Base-by-base conservation (phyloP, 2,888 invertebrate species). In the Leptothorax acervorum region DNA sequence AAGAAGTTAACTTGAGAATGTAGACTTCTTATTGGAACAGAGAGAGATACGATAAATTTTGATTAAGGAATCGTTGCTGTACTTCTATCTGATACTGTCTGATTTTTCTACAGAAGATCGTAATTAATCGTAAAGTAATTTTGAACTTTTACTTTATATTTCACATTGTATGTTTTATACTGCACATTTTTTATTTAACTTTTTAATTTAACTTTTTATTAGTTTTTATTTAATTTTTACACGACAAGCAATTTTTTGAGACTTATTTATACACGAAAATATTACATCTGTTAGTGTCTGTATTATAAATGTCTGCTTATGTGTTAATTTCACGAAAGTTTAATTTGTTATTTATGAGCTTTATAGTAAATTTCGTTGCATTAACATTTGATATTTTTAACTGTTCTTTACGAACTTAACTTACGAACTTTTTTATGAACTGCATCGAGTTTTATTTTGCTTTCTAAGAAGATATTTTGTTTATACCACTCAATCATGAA, bases 1-100 rank as follows among this genome's bases (percentile, higher is more conserved):
- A 55, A 78, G 31, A 45, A n/a, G 6, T 42, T 45, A n/a, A 71
- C 15, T 45, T 55, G 39, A 51, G 63, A 62, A 63, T 75, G 12
- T 45, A 48, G 12, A 39, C 15, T 73, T 55, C 5, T 39, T 15
- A 39, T 39, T 31, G 15, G 23, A 15, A 63, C 1, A 9, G 4
- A 39, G 9, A n/a, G 4, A 39, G 9, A n/a, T 12, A 53, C 12
- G 28, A 55, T 51, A 42, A 42, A 28, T 48, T 45, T 79, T 48
- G 4, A 3, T 57, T 15, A 45, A 45, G 2, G n/a, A 57, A 45
- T 42, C 11, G n/a, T 55, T 15, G 3, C 42, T 5, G 23, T 8
- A 39, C 31, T 65, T 48, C 48, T 23, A 35, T 63, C 23, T 3
- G 2, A 51, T 65, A 35, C 48, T 23, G 23, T 63, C 23, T 3